Conservation (phyloP, 2,113 vertebrate genomes). For the Eleginops maclovinus region DNA sequence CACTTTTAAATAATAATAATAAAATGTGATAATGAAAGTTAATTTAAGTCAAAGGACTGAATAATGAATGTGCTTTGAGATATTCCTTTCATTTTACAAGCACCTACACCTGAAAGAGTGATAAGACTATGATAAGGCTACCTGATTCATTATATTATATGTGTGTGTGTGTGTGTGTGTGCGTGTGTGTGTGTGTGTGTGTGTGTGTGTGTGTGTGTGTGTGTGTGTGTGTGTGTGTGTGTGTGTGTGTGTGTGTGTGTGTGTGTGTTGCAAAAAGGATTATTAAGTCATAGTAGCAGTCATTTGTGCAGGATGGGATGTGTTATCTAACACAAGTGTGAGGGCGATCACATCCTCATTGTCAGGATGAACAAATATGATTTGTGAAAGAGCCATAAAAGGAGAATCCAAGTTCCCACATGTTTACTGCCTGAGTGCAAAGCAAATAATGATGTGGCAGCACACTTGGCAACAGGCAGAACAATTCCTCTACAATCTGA, state of each 20-base stretch:
- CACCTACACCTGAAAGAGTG: slow-evolving; percentile 23
- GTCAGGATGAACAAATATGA: not conserved
- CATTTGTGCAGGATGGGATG: slow-evolving; percentile 72
- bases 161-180: not conserved
- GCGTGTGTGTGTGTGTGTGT: slow-evolving; percentile 6
- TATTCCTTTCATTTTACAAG: not conserved
- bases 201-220: not conserved
- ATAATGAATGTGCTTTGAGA: not conserved
- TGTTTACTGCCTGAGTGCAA: slow-evolving; percentile 20
- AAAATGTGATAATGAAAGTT: not conserved
- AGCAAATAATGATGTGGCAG: slow-evolving; percentile 43
- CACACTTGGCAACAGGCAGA: slow-evolving; percentile 20
- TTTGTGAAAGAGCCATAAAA: slow-evolving; percentile 12
- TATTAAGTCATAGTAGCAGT: slow-evolving; percentile 23
- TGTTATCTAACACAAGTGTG: slow-evolving; percentile 32
- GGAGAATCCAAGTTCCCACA: not conserved
- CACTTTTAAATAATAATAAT: not conserved
- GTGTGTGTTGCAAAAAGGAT: slow-evolving; percentile 28
- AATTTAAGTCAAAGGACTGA: not conserved
- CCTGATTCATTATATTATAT: slow-evolving; percentile 6
- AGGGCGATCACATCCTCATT: slow-evolving; percentile 30
- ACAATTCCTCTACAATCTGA: slow-evolving; percentile 41
- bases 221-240: not conserved
- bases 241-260: not conserved
- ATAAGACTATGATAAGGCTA: slow-evolving; percentile 16